A percentile compares a stretch with the other conserved stretches of the same genome.
phyloP scores from a whole-genome alignment of 2,113 vertebrate species.

The Festucalex cinctus region DNA sequence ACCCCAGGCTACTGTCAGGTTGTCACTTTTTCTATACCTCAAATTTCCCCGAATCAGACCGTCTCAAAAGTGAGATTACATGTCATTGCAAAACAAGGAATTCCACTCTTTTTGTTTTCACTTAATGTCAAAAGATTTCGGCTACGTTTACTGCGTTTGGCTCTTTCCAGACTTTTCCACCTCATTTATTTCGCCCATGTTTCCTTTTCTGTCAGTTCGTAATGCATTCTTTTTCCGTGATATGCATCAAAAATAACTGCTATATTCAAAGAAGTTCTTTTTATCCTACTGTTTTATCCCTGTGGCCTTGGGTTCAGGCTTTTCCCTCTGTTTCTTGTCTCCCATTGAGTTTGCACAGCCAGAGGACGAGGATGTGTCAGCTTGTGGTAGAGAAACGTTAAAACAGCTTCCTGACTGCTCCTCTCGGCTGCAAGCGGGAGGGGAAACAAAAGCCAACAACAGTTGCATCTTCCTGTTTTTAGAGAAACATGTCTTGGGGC shows the following conservation, averaged over 20 bases:
- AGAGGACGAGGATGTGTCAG: slow-evolving; percentile 2
- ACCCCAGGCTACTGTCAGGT: slow-evolving; percentile 46
- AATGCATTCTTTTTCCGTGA: not conserved
- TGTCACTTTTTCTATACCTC: slow-evolving; percentile 41
- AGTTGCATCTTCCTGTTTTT: not conserved
- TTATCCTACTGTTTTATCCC: not conserved
- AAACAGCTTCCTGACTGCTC: slow-evolving; percentile 11
- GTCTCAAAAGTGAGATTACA: slow-evolving; percentile 23
- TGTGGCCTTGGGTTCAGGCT: not conserved
- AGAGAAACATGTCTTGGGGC: slow-evolving; percentile 30
- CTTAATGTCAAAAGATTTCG: slow-evolving; percentile 18
- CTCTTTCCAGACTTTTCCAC: slow-evolving; percentile 4
- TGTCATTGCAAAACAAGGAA: slow-evolving; percentile 7
- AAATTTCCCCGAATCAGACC: slow-evolving; percentile 39
- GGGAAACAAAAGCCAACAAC: not conserved
- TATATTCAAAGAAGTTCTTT: not conserved
- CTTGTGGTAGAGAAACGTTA: slow-evolving; percentile 24
- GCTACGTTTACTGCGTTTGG: not conserved
- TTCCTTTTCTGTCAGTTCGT: not conserved
- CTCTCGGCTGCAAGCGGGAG: not conserved
- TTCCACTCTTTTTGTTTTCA: slow-evolving; percentile 9
- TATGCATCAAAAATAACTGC: not conserved
- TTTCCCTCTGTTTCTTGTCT: not conserved
- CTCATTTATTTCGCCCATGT: not conserved
- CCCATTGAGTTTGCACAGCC: slow-evolving; percentile 2